A percentile compares a stretch with the other conserved stretches of the same genome.
phyloP scores from a whole-genome alignment of 2,797 vertebrate species.

The Clarias pachynema region DNA sequence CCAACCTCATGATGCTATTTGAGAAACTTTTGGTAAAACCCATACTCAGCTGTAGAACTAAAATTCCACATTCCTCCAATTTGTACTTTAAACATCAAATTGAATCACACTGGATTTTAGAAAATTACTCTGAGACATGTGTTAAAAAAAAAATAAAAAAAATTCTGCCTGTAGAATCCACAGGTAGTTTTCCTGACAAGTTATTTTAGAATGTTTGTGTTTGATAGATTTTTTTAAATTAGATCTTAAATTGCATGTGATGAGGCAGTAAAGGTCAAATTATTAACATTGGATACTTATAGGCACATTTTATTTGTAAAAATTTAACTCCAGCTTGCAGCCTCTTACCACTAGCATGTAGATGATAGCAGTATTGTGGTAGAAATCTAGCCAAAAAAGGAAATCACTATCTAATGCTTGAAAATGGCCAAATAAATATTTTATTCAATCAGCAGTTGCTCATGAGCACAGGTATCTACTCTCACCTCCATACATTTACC shows the following conservation, averaged over 20 bases:
- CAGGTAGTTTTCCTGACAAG: not conserved
- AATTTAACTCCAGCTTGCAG: not conserved
- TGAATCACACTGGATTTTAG: not conserved
- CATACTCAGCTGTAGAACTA: not conserved
- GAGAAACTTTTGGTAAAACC: constrained; percentile 92
- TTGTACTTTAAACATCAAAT: not conserved
- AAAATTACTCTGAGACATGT: not conserved
- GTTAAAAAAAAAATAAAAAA: too few species aligned
- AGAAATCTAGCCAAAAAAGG: too few species aligned
- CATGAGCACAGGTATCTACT: too few species aligned
- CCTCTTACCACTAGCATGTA: not conserved
- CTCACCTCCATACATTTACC: too few species aligned
- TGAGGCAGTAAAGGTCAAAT: not conserved
- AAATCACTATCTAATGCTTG: too few species aligned
- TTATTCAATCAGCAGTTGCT: too few species aligned
- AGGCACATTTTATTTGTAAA: not conserved
- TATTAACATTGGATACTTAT: not conserved
- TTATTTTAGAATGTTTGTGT: not conserved
- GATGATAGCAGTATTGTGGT: not conserved
- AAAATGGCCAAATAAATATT: too few species aligned
- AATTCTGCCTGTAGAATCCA: not conserved
- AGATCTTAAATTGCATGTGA: not conserved
- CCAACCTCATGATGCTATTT: constrained; percentile 94
- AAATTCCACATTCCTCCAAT: too few species aligned
- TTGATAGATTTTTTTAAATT: not conserved